phyloP scores from a whole-genome alignment of 2,113 vertebrate species.

The Picathartes gymnocephalus region DNA sequence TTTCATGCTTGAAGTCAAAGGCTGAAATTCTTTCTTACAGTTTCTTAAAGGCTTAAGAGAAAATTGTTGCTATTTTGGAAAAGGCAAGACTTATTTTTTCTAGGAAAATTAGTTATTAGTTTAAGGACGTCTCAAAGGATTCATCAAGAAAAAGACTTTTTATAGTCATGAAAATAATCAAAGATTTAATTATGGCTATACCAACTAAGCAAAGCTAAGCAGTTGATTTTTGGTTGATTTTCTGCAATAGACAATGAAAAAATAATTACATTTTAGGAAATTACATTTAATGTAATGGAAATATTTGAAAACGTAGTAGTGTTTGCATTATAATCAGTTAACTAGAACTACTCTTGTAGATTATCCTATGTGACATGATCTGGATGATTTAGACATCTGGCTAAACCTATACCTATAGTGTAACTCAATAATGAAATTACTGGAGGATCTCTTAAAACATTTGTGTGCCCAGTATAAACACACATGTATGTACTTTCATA shows the following conservation, averaged over 20 bases:
- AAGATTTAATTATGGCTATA: neutral
- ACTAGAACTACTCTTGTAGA: neutral
- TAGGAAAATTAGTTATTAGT: neutral
- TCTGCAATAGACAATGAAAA: neutral
- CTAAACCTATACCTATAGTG: neutral
- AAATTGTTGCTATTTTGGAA: slow-evolving; percentile 14
- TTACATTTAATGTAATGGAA: neutral
- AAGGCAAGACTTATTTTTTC: neutral
- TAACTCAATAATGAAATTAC: neutral
- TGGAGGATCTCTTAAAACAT: neutral
- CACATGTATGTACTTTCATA: neutral
- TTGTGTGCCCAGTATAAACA: neutral
- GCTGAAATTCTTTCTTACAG: neutral
- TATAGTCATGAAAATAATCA: slow-evolving; percentile 26
- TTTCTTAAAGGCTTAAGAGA: slow-evolving; percentile 15
- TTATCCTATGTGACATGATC: neutral
- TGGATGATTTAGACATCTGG: neutral
- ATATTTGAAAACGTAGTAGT: neutral
- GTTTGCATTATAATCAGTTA: neutral
- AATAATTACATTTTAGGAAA: neutral
- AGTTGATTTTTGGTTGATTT: neutral
- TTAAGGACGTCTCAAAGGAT: neutral
- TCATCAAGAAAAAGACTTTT: neutral
- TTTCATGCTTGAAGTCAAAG: neutral
- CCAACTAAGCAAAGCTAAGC: slow-evolving; percentile 1